These are phyloP conservation scores for Callosobruchus maculatus DNA, from an alignment of 2,888 invertebrate species.

Conservation along the genomic window DNA sequence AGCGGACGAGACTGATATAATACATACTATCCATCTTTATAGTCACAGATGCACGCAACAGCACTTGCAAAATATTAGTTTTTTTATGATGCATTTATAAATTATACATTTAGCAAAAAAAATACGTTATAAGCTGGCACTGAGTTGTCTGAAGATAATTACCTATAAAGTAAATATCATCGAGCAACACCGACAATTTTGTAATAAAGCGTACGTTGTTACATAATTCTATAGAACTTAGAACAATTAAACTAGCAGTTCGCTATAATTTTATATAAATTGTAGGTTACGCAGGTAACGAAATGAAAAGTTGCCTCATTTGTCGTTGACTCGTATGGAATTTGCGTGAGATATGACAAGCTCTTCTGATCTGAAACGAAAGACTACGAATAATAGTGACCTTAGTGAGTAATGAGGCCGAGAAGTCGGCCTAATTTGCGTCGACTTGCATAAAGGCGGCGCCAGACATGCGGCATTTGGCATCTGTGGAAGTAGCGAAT, in stretches of 20 bases:
- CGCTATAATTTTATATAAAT: constrained; percentile 10
- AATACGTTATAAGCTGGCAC: neutral
- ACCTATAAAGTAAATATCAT: constrained; percentile 3
- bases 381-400: neutral
- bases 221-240: constrained; percentile 5
- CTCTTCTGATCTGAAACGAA: neutral
- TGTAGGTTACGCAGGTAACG: neutral
- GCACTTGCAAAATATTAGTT: too few relatives aligned
- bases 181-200: constrained; percentile 7
- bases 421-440: too few relatives aligned
- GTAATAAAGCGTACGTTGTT: constrained; percentile 9
- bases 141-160: neutral
- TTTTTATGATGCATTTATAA: too few relatives aligned
- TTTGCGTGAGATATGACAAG: neutral
- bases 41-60: too few relatives aligned
- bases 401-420: neutral
- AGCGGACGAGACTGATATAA: too few relatives aligned
- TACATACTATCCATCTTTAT: too few relatives aligned
- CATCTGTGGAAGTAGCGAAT: too few relatives aligned
- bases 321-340: neutral
- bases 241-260: constrained; percentile 11
- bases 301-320: neutral
- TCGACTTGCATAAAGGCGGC: too few relatives aligned
- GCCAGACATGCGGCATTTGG: too few relatives aligned
- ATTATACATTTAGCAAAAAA: too few relatives aligned